These are phyloP conservation scores for Thaumatotibia leucotreta DNA, from an alignment of 1,140 invertebrate genomes.

Conservation along the genomic window DNA sequence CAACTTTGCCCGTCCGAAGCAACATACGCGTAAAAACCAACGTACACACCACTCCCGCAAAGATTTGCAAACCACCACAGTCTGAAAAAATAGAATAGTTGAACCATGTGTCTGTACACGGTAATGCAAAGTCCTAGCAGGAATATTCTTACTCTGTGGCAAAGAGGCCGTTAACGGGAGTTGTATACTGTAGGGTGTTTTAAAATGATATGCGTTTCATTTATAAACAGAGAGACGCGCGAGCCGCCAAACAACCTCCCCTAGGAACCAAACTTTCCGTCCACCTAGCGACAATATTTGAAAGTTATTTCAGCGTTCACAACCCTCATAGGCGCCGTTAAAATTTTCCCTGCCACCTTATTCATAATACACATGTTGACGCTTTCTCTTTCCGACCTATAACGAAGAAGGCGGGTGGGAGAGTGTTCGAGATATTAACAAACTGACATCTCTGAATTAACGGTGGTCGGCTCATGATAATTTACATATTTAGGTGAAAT, in stretches of 20 bases:
- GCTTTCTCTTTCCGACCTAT: conserved; percentile 31
- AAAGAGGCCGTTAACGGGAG: conserved; percentile 16
- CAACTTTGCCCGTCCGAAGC: conserved; percentile 36
- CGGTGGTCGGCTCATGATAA: conserved; percentile 75
- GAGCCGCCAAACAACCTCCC: conserved; percentile 64
- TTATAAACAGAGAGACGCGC: conserved; percentile 64
- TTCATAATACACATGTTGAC: conserved; percentile 66
- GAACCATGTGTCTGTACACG: background rate
- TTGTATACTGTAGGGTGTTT: conserved; percentile 46
- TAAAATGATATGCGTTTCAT: conserved; percentile 72
- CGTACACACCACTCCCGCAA: conserved; percentile 23
- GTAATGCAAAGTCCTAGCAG: background rate
- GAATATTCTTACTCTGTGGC: conserved; percentile 20
- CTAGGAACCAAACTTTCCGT: conserved; percentile 70
- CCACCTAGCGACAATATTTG: conserved; percentile 76
- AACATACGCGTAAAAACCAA: conserved; percentile 30
- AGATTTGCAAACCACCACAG: conserved; percentile 23
- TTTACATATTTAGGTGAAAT: conserved; percentile 77
- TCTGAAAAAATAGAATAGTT: conserved; percentile 6
- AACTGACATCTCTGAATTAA: conserved; percentile 72
- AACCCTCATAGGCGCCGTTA: conserved; percentile 75
- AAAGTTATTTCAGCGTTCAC: conserved; percentile 75
- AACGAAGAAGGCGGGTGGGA: conserved; percentile 21
- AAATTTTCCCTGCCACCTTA: conserved; percentile 74
- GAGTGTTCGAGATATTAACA: conserved; percentile 58